Evolutionary conservation across 2,888 invertebrate genomes (phyloP).

Genomic region (Stenurella melanura): DNA sequence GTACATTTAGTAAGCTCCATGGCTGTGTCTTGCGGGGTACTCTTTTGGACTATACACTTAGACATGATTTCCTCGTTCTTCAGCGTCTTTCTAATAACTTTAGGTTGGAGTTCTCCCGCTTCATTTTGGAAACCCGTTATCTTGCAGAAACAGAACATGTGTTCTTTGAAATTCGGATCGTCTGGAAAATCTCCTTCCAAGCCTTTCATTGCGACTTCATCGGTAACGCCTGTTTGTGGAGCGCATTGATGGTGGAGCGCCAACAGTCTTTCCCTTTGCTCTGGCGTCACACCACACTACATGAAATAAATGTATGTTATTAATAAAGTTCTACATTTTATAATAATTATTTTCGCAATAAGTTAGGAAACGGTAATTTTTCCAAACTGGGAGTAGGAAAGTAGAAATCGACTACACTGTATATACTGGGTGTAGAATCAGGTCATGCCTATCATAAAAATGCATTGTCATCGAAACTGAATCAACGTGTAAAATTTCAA

Average conservation of each 20-base stretch:
- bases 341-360: too few species aligned
- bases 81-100: constrained; percentile 54
- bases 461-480: too few species aligned
- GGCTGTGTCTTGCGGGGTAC: constrained; percentile 48
- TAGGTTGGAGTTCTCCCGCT: constrained; percentile 55
- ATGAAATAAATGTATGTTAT: constrained; percentile 1
- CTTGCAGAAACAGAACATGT: constrained; percentile 56
- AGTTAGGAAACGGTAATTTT: too few species aligned
- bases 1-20: constrained; percentile 48
- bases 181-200: constrained; percentile 49
- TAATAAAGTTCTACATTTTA: too few species aligned
- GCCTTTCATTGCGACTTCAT: constrained; percentile 53
- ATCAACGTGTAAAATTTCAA: too few species aligned
- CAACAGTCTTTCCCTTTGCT: constrained; percentile 56
- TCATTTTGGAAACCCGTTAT: constrained; percentile 59
- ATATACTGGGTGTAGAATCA: too few species aligned
- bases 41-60: constrained; percentile 44
- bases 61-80: constrained; percentile 36
- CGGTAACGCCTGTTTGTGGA: constrained; percentile 48
- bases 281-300: constrained; percentile 52
- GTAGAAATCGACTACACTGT: too few species aligned
- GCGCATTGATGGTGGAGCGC: constrained; percentile 54
- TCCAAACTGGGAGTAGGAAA: too few species aligned
- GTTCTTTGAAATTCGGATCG: constrained; percentile 55
- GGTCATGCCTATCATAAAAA: too few species aligned